phyloP scores from a whole-genome alignment of 2,888 invertebrate genomes.

The Synergus laeviventris region DNA sequence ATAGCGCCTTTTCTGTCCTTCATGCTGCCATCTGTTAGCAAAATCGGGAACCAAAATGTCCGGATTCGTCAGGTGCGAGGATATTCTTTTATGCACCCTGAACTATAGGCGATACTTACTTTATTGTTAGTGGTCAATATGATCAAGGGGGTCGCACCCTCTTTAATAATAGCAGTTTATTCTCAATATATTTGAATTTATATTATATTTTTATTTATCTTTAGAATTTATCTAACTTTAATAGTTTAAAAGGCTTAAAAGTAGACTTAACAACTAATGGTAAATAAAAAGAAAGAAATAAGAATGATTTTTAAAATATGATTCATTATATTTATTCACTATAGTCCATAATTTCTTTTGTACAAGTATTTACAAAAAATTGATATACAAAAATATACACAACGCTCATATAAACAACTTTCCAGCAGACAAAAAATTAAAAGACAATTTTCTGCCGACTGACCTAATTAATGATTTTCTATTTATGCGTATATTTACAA shows the following conservation, averaged over 20 bases:
- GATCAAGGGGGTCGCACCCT: neutral
- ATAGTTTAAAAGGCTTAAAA: no score
- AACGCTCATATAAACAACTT: neutral
- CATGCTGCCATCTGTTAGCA: slow-evolving; percentile 70
- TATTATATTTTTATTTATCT: no score
- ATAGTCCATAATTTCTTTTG: neutral
- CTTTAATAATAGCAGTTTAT: neutral
- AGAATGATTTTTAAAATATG: no score
- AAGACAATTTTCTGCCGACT: no score
- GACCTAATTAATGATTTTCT: no score
- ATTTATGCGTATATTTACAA: no score
- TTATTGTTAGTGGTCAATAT: neutral
- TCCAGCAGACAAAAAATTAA: neutral
- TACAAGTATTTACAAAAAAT: neutral
- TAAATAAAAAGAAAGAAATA: no score
- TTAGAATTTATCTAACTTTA: no score
- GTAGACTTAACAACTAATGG: no score
- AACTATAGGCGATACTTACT: neutral
- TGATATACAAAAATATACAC: neutral
- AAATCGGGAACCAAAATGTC: slow-evolving; percentile 54
- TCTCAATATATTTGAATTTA: neutral
- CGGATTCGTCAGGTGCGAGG: slow-evolving; percentile 42
- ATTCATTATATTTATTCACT: no score
- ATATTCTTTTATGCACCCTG: neutral
- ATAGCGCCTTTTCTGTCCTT: slow-evolving; percentile 76